Base-by-base conservation (phyloP, 2,797 vertebrate species). In the Centropyge bicolor region DNA sequence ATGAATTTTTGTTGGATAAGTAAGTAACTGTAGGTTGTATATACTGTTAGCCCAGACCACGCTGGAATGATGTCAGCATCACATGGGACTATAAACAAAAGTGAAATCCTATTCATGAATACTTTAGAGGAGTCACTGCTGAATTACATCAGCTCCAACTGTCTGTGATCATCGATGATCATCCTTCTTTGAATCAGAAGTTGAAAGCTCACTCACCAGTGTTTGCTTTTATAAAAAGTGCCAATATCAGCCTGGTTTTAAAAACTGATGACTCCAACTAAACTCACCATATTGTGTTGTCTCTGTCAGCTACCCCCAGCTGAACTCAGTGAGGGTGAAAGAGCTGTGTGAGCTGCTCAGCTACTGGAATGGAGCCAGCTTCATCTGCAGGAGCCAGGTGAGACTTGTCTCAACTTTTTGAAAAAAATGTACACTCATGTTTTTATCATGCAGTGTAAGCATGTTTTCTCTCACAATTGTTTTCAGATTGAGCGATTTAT, bases 321-420 rank as follows among this genome's bases (percentile, higher is more conserved):
- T 94, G 61, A 93, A 84, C 75, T 55, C 91, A 0, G 80, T 84
- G 19, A 93, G 93, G 85, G 93, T 94, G 16, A 95, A 95, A 54
- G 93, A 95, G 73, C 86, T 95, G 73, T 94, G 94, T 90, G 94
- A 95, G 79, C 88, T 95, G 71, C 94, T 96, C 70, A 95, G 93
- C 87, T 95, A 95, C 85, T 96, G 95, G 95, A 95, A 95, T 64
- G 92, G 91, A 64, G 84, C 93, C 86, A 95, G 94, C 74, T 95
- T 94, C 17, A 91, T 95, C 72, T 95, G 95, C 88, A 94, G 59
- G 71, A 95, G 71, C 70, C 94, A 95, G 93, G 95, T 95, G 56
- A 82, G 74, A 24, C 22, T 63, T 16, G 0, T 31, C 0, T 11
- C 17, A 51, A 1, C 46, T 16, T 31, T 31, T 31, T 31, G n/a